Base-by-base conservation (phyloP, 30 jellyfish, hydroid and myxozoan species). In the Phacellophora camtschatica region DNA sequence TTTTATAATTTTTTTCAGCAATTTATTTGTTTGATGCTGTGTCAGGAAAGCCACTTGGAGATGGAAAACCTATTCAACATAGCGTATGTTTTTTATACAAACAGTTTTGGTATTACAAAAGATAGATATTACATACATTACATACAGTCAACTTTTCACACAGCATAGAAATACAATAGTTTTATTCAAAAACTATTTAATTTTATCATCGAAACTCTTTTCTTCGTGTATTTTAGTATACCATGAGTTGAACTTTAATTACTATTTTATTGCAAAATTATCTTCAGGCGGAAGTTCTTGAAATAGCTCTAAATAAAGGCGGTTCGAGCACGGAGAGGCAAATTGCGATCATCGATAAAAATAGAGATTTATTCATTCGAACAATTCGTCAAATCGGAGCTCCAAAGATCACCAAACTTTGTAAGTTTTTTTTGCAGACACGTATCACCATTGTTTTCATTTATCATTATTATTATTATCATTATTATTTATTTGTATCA, bases 21-120 rank as follows among this genome's bases (percentile, higher is more conserved):
- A 56, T 94, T 30, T 94, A 94, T 62, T 42, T 94, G 61, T 94
- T 94, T 59, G 99, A 94, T 36, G 99, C 97, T 1, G 57, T 81
- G 51, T 81, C 96, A 22, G 99, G 99, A 29, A 94, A 87, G 54
- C 97, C 99, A 10, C 46, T 94, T 22, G 99, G 99, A 0, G 99
- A 94, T 68, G 99, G 99, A 11, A 94, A 94, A 51, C 97, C 99
- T 2, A 74, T 94, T 20, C 90, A 72, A 30, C 97, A 94, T 70
- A 22, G 70, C 49, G 99, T 94, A 77, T 57, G 95, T 80, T 29
- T n/a, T n/a, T n/a, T n/a, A n/a, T n/a, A n/a, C n/a, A n/a, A n/a
- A n/a, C n/a, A n/a, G n/a, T n/a, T n/a, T n/a, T n/a, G n/a, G n/a
- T n/a, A n/a, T n/a, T n/a, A n/a, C n/a, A n/a, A n/a, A n/a, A n/a